phyloP scores from a whole-genome alignment of 2,888 invertebrate species.

The Hydraecia micacea region DNA sequence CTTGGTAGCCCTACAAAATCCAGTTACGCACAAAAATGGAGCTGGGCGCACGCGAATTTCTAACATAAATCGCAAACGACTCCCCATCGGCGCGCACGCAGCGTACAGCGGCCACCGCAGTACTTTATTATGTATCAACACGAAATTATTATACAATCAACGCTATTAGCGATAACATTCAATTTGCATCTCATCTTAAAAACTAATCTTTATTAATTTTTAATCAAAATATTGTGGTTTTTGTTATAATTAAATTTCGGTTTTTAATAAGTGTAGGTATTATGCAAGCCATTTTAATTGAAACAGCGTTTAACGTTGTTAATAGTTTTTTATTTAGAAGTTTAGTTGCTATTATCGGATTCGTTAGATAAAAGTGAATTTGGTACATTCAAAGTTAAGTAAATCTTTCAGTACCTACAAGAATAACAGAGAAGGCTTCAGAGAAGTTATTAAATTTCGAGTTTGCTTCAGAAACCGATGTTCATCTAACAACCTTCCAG shows the following conservation, averaged over 20 bases:
- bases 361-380: not conserved
- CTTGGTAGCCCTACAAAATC: slow-evolving; percentile 71
- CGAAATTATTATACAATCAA: slow-evolving; percentile 77
- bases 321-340: slow-evolving; percentile 9
- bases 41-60: slow-evolving; percentile 77
- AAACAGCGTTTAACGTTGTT: slow-evolving; percentile 7
- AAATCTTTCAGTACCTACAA: not conserved
- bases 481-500: slow-evolving; percentile 41
- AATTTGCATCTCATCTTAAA: slow-evolving; percentile 67
- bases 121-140: slow-evolving; percentile 80
- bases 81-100: slow-evolving; percentile 79
- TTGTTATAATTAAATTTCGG: slow-evolving; percentile 30
- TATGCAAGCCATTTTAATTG: slow-evolving; percentile 34
- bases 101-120: slow-evolving; percentile 58
- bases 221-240: slow-evolving; percentile 50
- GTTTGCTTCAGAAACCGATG: slow-evolving; percentile 38
- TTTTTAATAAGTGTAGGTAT: slow-evolving; percentile 28
- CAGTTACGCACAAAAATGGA: slow-evolving; percentile 80
- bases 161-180: slow-evolving; percentile 71
- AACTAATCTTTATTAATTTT: slow-evolving; percentile 54
- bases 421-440: not conserved
- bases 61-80: slow-evolving; percentile 77
- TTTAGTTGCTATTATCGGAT: slow-evolving; percentile 4
- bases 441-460: slow-evolving; percentile 21
- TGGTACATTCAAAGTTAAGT: not conserved